Evolutionary conservation across 2,797 vertebrate genomes (phyloP).

Genomic region (Myotis daubentonii): DNA sequence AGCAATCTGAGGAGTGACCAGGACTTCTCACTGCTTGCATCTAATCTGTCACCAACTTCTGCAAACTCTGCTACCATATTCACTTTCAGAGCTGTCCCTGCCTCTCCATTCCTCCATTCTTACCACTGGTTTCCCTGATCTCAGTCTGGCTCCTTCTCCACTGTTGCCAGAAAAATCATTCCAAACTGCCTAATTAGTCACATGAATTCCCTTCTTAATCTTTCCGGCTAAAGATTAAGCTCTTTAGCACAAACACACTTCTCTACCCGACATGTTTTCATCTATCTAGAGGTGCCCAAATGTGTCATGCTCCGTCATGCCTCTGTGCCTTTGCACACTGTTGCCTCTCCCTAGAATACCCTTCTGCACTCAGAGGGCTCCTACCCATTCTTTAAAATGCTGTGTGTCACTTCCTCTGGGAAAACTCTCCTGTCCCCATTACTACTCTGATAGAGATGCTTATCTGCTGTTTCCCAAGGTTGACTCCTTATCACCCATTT

Average conservation of each 20-base stretch:
- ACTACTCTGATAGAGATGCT: not conserved
- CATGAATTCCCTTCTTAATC: not conserved
- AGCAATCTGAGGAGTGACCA: not conserved
- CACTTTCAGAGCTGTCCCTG: not conserved
- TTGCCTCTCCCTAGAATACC: not conserved
- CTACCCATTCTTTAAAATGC: not conserved
- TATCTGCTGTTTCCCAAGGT: not conserved
- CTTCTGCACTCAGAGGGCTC: not conserved
- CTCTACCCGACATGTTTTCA: not conserved
- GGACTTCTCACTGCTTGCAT: not conserved
- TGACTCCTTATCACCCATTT: not conserved
- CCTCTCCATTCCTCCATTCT: not conserved
- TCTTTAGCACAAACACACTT: not conserved
- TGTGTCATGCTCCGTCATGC: not conserved
- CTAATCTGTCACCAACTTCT: not conserved
- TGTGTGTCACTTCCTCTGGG: not conserved
- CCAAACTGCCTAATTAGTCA: not conserved
- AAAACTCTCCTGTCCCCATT: not conserved
- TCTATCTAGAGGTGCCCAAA: not conserved
- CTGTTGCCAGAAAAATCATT: not conserved
- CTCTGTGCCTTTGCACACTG: not conserved
- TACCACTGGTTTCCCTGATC: not conserved
- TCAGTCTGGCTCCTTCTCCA: not conserved
- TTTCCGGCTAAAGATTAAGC: constrained; percentile 30
- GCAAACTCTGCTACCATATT: not conserved